Conservation (phyloP, 2,113 vertebrate genomes). For the Eurystomus gularis region DNA sequence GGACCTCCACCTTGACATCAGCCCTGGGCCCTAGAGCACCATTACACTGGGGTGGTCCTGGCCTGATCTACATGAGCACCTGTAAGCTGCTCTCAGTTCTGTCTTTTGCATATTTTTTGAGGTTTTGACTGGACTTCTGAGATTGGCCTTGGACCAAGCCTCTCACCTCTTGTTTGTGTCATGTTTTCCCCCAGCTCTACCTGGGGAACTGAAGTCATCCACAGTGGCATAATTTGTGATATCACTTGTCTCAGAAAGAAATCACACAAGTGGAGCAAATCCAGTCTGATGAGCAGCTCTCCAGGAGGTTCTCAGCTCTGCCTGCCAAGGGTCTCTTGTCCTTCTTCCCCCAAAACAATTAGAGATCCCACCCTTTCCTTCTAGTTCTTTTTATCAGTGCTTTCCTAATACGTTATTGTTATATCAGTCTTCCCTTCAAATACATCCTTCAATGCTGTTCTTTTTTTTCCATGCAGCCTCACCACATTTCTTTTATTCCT, state of each 20-base stretch:
- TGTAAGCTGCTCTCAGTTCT: background rate
- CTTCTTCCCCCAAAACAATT: background rate
- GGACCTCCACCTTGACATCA: background rate
- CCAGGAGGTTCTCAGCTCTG: background rate
- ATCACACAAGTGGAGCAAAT: background rate
- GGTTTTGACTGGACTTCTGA: background rate
- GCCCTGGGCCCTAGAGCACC: background rate
- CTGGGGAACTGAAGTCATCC: background rate
- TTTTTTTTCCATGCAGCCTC: background rate
- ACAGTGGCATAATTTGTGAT: background rate
- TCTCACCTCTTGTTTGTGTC: background rate
- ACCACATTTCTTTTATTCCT: background rate
- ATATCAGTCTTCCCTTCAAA: background rate
- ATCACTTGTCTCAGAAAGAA: background rate
- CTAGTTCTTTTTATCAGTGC: background rate
- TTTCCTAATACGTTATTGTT: background rate
- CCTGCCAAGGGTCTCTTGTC: background rate
- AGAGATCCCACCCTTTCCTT: background rate
- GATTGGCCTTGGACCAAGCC: background rate
- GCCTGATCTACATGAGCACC: background rate
- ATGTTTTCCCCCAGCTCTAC: background rate
- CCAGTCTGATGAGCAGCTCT: background rate
- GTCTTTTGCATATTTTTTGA: background rate
- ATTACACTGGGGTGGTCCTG: background rate
- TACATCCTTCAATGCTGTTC: background rate